phyloP scores from a whole-genome alignment of 2,113 vertebrate genomes.

The Gulo gulo region DNA sequence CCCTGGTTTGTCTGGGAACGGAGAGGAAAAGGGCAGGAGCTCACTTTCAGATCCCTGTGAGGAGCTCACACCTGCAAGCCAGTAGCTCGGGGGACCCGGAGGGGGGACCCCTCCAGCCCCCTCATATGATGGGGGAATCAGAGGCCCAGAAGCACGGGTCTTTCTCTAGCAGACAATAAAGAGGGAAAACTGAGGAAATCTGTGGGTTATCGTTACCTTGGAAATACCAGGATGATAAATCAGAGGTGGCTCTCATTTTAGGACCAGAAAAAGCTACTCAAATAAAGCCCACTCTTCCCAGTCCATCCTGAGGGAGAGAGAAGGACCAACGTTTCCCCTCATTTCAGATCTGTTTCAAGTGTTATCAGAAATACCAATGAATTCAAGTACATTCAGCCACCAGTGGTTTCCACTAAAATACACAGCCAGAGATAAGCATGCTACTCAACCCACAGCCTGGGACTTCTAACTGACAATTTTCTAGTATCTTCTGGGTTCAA shows the following conservation, averaged over 20 bases:
- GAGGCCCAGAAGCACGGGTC: not conserved
- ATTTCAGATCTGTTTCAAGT: not conserved
- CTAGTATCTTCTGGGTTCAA: not conserved
- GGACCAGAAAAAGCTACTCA: not conserved
- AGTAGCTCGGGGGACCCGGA: not conserved
- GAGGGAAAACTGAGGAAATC: not conserved
- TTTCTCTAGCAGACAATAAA: not conserved
- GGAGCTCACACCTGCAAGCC: not conserved
- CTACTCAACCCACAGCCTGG: not conserved
- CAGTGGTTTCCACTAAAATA: not conserved
- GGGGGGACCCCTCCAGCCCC: not conserved
- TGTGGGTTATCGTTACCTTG: not conserved
- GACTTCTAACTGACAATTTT: not conserved
- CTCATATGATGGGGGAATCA: not conserved
- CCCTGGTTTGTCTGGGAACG: not conserved
- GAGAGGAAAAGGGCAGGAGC: not conserved
- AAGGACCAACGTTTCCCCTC: not conserved
- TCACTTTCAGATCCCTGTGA: not conserved
- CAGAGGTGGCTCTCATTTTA: not conserved
- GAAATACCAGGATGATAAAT: not conserved
- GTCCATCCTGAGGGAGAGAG: not conserved
- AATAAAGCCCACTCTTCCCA: not conserved
- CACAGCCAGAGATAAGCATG: not conserved
- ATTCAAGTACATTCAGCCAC: not conserved
- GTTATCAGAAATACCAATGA: not conserved